Evolutionary conservation across 2,797 vertebrate species (phyloP), one percentile per base, ranked within the genome.

Genomic region (Harpagifer antarcticus): DNA sequence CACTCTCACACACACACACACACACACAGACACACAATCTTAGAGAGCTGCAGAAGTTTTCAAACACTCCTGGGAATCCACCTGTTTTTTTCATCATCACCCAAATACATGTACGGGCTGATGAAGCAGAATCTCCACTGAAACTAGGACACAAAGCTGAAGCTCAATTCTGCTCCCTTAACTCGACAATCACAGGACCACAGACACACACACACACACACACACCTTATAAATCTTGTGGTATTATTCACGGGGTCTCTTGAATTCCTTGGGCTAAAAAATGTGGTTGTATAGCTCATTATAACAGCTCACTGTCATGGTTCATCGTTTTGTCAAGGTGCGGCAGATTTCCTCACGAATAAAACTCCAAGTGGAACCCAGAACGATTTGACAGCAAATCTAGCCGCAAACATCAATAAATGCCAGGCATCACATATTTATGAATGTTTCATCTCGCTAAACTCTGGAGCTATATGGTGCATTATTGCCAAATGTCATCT

Each of bases 401-500:
- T 76, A 74, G 59, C 82, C 75, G 53, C 85, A 87, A 90, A 90
- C 90, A 88, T 93, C 83, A 91, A 92, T 88, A 94, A 93, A 93
- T 92, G 90, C 84, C 89, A 92, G 77, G 76, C 89, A 92, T 94
- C 91, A 90, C 87, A 89, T 90, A 93, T 93, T 92, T 91, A 93
- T 93, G 86, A 91, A 91, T 85, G 81, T 91, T 93, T 92, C 89
- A 90, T 90, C 89, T 86, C 71, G 45, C 81, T 88, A 85, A 90
- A 92, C 89, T 91, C 83, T 85, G 75, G 74, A 89, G 89, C 85
- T 88, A 86, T 89, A 80, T 72, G 70, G 72, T 79, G 85, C 80
- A 89, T 92, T 88, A 92, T 90, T 91, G 88, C 83, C 78, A 94
- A 94, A 94, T 94, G 91, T 94, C 92, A 94, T 84, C 87, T 70